Evolutionary conservation across 2,888 invertebrate species (phyloP), one percentile per base, ranked within the genome.

Genomic region (Tiliacea citrago): DNA sequence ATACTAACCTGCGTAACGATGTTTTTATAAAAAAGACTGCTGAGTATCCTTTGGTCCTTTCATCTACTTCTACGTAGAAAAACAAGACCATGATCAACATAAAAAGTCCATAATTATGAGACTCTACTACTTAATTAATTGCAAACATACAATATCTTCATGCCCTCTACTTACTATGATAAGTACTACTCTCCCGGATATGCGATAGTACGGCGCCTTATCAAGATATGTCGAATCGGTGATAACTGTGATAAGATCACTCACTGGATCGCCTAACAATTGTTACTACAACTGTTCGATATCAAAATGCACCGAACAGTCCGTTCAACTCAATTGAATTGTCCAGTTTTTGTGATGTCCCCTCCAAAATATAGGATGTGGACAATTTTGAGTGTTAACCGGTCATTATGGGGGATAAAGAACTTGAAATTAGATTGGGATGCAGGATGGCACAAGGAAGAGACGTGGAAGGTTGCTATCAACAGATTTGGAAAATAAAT

Each of bases 361-460:
- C 87, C 86, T 83, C 70, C 68, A 73, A 86, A 85, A 71, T 72
- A 69, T 73, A 90, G 89, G 89, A 90, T 85, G 88, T 88, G 47
- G 70, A 66, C 89, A 86, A 89, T 88, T 86, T 79, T 58, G 73
- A 63, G 47, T 82, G 68, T 61, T 71, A 60, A 73, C 68, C 7
- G 29, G 42, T 39, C 39, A 61, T 85, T 39, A 53, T 82, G 72
- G 72, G 61, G 75, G 69, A 62, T 24, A 65, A 8, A 57, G 49
- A 21, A 24, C 45, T 57, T 73, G 58, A 49, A 21, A 47, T 81
- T 39, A 12, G n/a, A 39, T 16, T 55, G 53, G 13, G 16, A 53
- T 60, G 39, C 49, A 49, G 13, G 16, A 53, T 60, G 39, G 35
- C 12, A 51, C 6, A 24, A 58, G 24, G 24, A 51, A 58, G 24